Evolutionary conservation across 2,888 invertebrate species (phyloP).

Genomic region (Antitype chi): DNA sequence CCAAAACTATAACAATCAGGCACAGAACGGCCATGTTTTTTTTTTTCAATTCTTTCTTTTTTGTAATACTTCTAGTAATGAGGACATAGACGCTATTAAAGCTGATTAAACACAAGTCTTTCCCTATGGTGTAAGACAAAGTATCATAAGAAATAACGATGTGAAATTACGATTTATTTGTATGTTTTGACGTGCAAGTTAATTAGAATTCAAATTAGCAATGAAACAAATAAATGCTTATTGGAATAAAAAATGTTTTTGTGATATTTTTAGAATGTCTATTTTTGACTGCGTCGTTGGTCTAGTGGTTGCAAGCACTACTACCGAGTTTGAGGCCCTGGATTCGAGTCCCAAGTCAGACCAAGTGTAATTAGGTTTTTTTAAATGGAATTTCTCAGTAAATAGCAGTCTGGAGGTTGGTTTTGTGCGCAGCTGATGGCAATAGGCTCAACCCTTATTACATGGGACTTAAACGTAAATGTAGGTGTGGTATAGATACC

Average conservation of each 20-base stretch:
- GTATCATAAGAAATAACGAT: not conserved
- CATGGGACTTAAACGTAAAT: too few relatives aligned
- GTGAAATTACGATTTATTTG: not conserved
- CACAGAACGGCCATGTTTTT: not conserved
- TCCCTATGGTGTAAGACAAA: conserved; percentile 19
- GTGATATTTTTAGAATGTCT: not conserved
- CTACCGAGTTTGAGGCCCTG: too few relatives aligned
- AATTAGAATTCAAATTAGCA: not conserved
- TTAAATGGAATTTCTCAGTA: too few relatives aligned
- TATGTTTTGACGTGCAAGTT: not conserved
- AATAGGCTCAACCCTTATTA: too few relatives aligned
- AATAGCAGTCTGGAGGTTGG: too few relatives aligned
- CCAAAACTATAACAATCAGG: not conserved
- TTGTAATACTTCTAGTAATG: not conserved
- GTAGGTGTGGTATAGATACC: too few relatives aligned
- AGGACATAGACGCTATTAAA: not conserved
- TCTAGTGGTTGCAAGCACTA: too few relatives aligned
- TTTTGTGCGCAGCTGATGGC: too few relatives aligned
- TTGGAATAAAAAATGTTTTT: not conserved
- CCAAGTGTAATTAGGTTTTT: too few relatives aligned
- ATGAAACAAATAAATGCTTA: not conserved
- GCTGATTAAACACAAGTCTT: conserved; percentile 8
- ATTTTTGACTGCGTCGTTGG: not conserved
- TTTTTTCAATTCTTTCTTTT: not conserved
- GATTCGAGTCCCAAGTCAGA: too few relatives aligned